Percentiles rank a stretch among this genome's conserved stretches.
Evolutionary conservation across 2,888 invertebrate species (phyloP).

Genomic region (Agonopterix alstromeriana): DNA sequence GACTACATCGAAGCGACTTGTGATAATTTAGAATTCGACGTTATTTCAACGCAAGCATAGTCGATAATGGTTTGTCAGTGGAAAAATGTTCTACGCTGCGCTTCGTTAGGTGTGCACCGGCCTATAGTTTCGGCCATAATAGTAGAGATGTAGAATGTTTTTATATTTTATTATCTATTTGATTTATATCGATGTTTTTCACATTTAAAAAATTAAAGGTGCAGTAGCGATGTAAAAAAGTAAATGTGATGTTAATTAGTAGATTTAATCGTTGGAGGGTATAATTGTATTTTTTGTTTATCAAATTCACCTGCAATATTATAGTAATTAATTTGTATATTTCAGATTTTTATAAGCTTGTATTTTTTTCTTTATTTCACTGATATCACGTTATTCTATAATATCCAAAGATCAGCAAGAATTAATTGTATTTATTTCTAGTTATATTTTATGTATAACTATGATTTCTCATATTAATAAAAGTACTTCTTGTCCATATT

Average conservation of each 20-base stretch:
- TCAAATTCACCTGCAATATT: constrained; percentile 5
- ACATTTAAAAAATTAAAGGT: constrained; percentile 12
- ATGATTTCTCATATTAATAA: not conserved
- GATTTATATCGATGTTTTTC: constrained; percentile 1
- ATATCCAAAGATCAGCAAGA: constrained; percentile 39
- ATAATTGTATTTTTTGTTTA: constrained; percentile 9
- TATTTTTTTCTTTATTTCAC: constrained; percentile 12
- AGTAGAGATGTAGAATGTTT: constrained; percentile 14
- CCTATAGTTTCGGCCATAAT: constrained; percentile 25
- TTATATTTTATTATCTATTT: not conserved
- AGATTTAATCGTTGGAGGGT: constrained; percentile 7
- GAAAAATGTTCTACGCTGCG: no score
- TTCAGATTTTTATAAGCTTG: constrained; percentile 11
- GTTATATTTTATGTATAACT: not conserved
- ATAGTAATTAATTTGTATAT: constrained; percentile 1
- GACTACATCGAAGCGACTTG: no score
- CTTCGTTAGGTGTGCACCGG: no score
- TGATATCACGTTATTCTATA: constrained; percentile 26
- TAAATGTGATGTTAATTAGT: constrained; percentile 17
- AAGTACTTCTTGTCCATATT: constrained; percentile 6
- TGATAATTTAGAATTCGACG: no score
- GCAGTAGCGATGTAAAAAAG: not conserved
- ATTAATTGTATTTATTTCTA: not conserved
- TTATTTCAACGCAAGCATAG: no score
- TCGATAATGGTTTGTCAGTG: no score